These are phyloP conservation scores for Phytoseiulus persimilis DNA, from an alignment of 2,888 invertebrate genomes.

Conservation along the genomic window DNA sequence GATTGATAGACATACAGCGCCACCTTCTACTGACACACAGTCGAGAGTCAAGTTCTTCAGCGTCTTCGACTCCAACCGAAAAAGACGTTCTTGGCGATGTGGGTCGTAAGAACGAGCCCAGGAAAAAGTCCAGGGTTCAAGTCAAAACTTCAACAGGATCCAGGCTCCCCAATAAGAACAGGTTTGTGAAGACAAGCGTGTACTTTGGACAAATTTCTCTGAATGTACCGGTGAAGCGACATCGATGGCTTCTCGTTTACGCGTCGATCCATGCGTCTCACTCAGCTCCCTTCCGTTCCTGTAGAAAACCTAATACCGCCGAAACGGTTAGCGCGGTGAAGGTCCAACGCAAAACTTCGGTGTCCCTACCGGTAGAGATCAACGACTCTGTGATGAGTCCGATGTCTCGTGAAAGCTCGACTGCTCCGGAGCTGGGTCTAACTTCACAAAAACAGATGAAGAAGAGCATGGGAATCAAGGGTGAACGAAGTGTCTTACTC, in stretches of 20 bases:
- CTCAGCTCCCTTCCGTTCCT: neutral
- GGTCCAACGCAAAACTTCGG: neutral
- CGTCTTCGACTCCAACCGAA: constrained; percentile 11
- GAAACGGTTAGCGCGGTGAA: neutral
- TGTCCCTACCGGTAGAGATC: neutral
- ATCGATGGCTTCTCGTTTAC: too few relatives aligned
- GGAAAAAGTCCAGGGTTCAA: constrained; percentile 13
- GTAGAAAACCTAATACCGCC: constrained; percentile 11
- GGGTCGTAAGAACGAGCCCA: neutral
- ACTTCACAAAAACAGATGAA: neutral
- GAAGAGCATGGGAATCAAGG: neutral
- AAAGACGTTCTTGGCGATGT: neutral
- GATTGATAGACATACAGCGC: constrained; percentile 21
- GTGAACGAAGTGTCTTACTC: constrained; percentile 21
- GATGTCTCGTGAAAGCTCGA: neutral
- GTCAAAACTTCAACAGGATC: constrained; percentile 30
- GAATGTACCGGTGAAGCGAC: too few relatives aligned
- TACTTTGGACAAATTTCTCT: too few relatives aligned
- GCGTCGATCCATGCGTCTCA: too few relatives aligned
- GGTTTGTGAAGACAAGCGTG: too few relatives aligned
- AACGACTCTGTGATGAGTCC: neutral
- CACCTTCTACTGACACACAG: constrained; percentile 21
- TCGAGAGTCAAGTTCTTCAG: constrained; percentile 10
- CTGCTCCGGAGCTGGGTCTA: constrained; percentile 6
- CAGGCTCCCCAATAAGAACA: constrained; percentile 13